Conservation (phyloP, 1,140 invertebrate genomes). For the Hylaeus anthracinus region DNA sequence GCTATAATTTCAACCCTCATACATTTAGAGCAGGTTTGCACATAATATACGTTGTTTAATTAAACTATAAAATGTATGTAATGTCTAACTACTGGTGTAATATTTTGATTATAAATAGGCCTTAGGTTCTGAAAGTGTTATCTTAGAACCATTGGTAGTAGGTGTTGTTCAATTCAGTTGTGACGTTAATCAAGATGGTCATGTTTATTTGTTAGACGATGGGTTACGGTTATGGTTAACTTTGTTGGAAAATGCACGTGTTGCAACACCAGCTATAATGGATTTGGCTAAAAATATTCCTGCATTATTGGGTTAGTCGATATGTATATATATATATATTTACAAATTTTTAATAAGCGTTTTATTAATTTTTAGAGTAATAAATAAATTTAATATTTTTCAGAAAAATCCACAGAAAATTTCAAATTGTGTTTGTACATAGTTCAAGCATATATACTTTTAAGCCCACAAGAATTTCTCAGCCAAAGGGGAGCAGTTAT, state of each 20-base stretch:
- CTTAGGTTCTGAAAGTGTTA: slow-evolving; percentile 83
- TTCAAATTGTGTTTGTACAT: slow-evolving; percentile 89
- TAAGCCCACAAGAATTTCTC: slow-evolving; percentile 90
- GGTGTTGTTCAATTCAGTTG: slow-evolving; percentile 91
- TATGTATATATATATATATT: neutral
- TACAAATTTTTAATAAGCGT: slow-evolving; percentile 3
- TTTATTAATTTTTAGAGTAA: slow-evolving; percentile 14
- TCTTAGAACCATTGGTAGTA: slow-evolving; percentile 86
- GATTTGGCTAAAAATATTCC: slow-evolving; percentile 89
- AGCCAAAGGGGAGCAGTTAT: slow-evolving; percentile 86
- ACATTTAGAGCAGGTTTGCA: slow-evolving; percentile 87
- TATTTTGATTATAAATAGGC: slow-evolving; percentile 79
- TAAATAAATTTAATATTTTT: slow-evolving; percentile 56
- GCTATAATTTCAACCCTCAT: slow-evolving; percentile 94
- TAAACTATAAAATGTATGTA: neutral
- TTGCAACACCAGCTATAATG: slow-evolving; percentile 83
- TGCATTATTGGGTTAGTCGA: slow-evolving; percentile 86
- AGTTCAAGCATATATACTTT: slow-evolving; percentile 91
- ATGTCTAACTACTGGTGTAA: slow-evolving; percentile 15
- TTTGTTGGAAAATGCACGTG: slow-evolving; percentile 88
- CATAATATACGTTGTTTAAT: slow-evolving; percentile 12
- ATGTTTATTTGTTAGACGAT: slow-evolving; percentile 96
- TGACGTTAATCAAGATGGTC: slow-evolving; percentile 88
- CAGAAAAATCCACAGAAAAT: slow-evolving; percentile 91
- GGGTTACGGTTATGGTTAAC: slow-evolving; percentile 94